These are phyloP conservation scores for Corapipo altera DNA, from an alignment of 2,113 vertebrate species.

Conservation along the genomic window DNA sequence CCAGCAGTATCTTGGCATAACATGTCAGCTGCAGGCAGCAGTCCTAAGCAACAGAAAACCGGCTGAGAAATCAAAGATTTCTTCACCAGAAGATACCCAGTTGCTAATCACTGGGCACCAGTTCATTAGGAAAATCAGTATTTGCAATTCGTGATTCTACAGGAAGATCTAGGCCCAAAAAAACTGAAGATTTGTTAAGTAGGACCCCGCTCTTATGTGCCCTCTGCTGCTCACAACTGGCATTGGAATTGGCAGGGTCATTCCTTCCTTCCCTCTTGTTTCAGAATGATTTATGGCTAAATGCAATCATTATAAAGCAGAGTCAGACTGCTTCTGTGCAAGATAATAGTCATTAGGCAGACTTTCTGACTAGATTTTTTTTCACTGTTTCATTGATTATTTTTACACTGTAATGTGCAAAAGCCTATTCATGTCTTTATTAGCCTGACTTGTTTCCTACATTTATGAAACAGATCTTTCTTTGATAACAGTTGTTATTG, in stretches of 20 bases:
- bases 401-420: slow-evolving; percentile 59
- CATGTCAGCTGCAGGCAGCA: not conserved
- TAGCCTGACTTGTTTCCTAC: slow-evolving; percentile 64
- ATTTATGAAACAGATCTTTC: slow-evolving; percentile 39
- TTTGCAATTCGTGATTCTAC: not conserved
- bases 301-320: slow-evolving; percentile 63
- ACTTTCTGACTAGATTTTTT: slow-evolving; percentile 32
- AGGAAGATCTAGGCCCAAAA: not conserved
- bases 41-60: not conserved
- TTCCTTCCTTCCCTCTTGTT: not conserved
- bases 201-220: not conserved
- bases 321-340: slow-evolving; percentile 61
- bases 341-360: slow-evolving; percentile 68
- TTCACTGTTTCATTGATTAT: slow-evolving; percentile 62
- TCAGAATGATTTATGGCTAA: slow-evolving; percentile 64
- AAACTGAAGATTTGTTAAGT: not conserved
- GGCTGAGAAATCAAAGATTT: not conserved
- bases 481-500: slow-evolving; percentile 67
- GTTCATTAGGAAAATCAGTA: not conserved
- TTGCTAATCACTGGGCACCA: not conserved
- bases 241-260: not conserved
- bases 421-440: slow-evolving; percentile 56
- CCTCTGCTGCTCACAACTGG: slow-evolving; percentile 48
- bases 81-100: not conserved
- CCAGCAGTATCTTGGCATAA: not conserved